Evolutionary conservation across 2,888 invertebrate species (phyloP).

Genomic region (Subacronicta megacephala): DNA sequence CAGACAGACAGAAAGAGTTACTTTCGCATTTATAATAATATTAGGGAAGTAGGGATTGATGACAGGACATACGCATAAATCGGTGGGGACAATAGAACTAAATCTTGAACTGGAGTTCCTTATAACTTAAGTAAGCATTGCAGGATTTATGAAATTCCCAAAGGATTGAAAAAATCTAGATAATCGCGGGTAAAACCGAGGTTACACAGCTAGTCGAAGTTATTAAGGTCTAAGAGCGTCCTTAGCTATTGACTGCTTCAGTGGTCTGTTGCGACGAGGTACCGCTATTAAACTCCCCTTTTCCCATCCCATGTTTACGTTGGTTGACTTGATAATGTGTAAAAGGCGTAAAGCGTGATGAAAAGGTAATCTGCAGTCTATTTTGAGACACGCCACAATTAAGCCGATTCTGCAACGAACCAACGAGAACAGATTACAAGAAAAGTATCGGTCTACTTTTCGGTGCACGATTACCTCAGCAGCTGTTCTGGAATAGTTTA

Average conservation of each 20-base stretch:
- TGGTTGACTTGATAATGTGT: slow-evolving; percentile 39
- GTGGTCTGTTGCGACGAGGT: slow-evolving; percentile 18
- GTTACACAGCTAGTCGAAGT: not conserved
- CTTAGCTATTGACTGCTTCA: slow-evolving; percentile 18
- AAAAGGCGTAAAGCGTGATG: slow-evolving; percentile 23
- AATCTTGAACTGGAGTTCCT: too few species aligned
- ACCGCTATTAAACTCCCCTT: slow-evolving; percentile 24
- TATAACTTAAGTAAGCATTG: too few species aligned
- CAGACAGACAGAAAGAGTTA: too few species aligned
- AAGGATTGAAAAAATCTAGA: too few species aligned
- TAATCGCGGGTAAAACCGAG: not conserved
- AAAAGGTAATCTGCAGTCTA: slow-evolving; percentile 30
- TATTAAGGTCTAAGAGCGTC: slow-evolving; percentile 18
- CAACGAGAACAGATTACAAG: slow-evolving; percentile 26
- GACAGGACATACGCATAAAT: too few species aligned
- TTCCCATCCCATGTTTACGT: slow-evolving; percentile 18
- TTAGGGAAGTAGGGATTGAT: too few species aligned
- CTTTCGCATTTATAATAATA: too few species aligned
- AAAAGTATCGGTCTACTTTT: slow-evolving; percentile 48
- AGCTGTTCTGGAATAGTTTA: slow-evolving; percentile 60
- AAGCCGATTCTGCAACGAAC: slow-evolving; percentile 22
- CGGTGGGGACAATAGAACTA: too few species aligned
- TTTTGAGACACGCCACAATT: slow-evolving; percentile 31
- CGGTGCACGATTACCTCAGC: slow-evolving; percentile 50
- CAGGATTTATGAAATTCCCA: too few species aligned